Evolutionary conservation across 2,113 vertebrate species (phyloP).

Genomic region (Terrapene triunguis): DNA sequence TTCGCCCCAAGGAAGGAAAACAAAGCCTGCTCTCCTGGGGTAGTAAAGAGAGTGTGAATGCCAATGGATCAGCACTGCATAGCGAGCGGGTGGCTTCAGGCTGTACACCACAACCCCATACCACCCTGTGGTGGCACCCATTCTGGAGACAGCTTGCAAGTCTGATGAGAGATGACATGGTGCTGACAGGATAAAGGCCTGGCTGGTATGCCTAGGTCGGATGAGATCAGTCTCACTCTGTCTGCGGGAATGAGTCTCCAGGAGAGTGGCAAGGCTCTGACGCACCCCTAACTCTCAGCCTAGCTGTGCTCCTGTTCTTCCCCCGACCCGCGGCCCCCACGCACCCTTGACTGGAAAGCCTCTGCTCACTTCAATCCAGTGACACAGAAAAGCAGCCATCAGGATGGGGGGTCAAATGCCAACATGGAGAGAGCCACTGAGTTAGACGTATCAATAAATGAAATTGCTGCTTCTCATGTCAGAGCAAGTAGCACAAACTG

Average conservation of each 20-base stretch:
- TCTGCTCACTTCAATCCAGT: conserved; percentile 23
- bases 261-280: not conserved
- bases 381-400: conserved; percentile 57
- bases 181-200: not conserved
- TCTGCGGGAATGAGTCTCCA: not conserved
- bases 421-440: not conserved
- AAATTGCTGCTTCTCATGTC: conserved; percentile 51
- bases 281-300: not conserved
- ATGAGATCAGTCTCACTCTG: not conserved
- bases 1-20: not conserved
- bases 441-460: conserved; percentile 28
- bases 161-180: rapidly evolving
- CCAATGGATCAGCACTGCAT: rapidly evolving
- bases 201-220: not conserved
- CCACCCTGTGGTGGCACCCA: not conserved
- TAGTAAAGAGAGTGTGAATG: not conserved
- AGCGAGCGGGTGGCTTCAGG: rapidly evolving
- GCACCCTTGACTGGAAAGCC: not conserved
- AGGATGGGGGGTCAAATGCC: conserved; percentile 41
- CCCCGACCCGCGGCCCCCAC: not conserved
- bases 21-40: not conserved
- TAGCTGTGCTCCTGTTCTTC: not conserved
- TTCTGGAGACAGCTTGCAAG: rapidly evolving
- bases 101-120: not conserved
- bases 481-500: conserved; percentile 69